phyloP scores from a whole-genome alignment of 2,888 invertebrate species.

The Polymixis lichenea region DNA sequence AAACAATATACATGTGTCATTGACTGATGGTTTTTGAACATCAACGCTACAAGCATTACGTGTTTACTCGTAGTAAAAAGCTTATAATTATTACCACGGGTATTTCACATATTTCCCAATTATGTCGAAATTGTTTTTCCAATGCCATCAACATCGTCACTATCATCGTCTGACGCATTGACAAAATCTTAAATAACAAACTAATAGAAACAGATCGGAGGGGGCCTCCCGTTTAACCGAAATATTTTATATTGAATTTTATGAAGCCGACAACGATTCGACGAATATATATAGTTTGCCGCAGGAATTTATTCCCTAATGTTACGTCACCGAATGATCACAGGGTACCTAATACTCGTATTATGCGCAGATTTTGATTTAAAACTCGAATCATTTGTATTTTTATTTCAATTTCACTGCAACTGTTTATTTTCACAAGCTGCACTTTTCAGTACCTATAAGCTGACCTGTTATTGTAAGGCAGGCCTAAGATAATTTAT shows the following conservation, averaged over 20 bases:
- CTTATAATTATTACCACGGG: neutral
- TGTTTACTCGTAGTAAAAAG: constrained; percentile 17
- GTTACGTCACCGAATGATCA: neutral
- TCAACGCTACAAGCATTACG: constrained; percentile 10
- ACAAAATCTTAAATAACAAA: neutral
- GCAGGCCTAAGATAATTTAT: too few species aligned
- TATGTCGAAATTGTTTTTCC: constrained; percentile 14
- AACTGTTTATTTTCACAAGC: too few species aligned
- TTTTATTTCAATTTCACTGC: too few species aligned
- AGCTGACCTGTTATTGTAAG: too few species aligned
- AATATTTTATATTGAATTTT: neutral
- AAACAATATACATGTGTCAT: constrained; percentile 38
- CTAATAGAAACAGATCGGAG: neutral
- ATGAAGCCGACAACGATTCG: neutral
- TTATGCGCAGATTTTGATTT: too few species aligned
- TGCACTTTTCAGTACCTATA: too few species aligned
- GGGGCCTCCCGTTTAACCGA: neutral
- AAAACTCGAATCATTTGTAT: too few species aligned
- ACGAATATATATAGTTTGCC: neutral
- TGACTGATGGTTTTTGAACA: constrained; percentile 9
- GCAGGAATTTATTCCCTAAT: neutral
- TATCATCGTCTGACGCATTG: neutral
- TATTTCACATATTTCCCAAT: constrained; percentile 9
- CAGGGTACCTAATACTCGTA: too few species aligned
- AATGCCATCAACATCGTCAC: neutral